Percentiles rank a stretch among this genome's conserved stretches.
Conservation (phyloP, 2,888 invertebrate genomes). For the Aporophyla nigra region DNA sequence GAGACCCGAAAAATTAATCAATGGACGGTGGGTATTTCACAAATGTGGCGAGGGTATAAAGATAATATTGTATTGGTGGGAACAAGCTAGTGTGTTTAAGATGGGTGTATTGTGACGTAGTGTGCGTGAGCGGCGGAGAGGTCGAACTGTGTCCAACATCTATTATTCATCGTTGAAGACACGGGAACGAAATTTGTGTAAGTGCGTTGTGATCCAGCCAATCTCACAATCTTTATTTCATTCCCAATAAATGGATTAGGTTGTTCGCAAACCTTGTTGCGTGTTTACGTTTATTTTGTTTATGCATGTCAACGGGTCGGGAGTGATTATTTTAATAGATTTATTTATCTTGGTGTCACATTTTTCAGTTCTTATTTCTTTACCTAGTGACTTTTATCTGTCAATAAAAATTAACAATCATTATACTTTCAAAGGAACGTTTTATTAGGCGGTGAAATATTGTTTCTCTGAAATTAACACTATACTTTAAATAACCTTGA, state of each 20-base stretch:
- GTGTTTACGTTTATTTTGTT: constrained; percentile 61
- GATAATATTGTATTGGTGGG: constrained; percentile 67
- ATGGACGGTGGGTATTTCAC: constrained; percentile 58
- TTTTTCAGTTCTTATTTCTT: background rate
- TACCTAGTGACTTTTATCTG: background rate
- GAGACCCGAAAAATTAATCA: constrained; percentile 64
- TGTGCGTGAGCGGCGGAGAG: constrained; percentile 70
- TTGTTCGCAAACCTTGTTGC: constrained; percentile 83
- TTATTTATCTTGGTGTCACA: background rate
- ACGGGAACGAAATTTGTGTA: constrained; percentile 89
- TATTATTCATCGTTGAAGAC: constrained; percentile 89
- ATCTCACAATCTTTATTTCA: constrained; percentile 89
- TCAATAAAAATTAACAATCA: background rate
- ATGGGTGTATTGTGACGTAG: constrained; percentile 39
- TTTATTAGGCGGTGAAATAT: background rate
- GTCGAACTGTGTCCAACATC: constrained; percentile 82
- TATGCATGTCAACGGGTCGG: constrained; percentile 36
- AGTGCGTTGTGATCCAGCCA: constrained; percentile 89
- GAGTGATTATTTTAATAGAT: constrained; percentile 30
- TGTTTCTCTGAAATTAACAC: background rate
- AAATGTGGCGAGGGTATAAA: constrained; percentile 54
- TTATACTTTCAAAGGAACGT: background rate
- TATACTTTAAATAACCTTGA: background rate
- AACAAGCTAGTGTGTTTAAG: constrained; percentile 62
- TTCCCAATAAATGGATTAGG: constrained; percentile 88